These are phyloP conservation scores for Oxygymnocypris stewartii DNA, from an alignment of 2,113 vertebrate species.

Conservation along the genomic window DNA sequence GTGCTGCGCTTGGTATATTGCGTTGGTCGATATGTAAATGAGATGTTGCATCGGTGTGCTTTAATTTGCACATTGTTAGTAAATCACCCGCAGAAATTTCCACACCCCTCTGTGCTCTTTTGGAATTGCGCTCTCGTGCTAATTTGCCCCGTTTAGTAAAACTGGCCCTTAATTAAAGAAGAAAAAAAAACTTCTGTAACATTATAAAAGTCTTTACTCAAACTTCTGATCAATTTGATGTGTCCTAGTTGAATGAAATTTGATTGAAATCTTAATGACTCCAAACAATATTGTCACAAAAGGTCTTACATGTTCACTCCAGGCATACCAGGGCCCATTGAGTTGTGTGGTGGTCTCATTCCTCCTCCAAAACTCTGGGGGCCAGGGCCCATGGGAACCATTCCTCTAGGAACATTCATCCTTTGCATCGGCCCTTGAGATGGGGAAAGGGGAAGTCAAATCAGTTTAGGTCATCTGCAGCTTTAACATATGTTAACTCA, in stretches of 20 bases:
- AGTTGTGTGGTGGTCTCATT: constrained; percentile 98
- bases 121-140: too few relatives aligned
- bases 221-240: neutral
- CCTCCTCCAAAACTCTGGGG: constrained; percentile 97
- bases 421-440: constrained; percentile 96
- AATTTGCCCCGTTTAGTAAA: too few relatives aligned
- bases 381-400: constrained; percentile 97
- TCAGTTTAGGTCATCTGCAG: neutral
- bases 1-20: too few relatives aligned
- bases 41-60: too few relatives aligned
- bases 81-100: too few relatives aligned
- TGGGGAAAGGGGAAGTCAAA: neutral
- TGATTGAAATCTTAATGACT: neutral
- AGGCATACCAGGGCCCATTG: constrained; percentile 96
- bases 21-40: too few relatives aligned
- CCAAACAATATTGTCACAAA: neutral
- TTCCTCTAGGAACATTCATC: constrained; percentile 96
- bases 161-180: too few relatives aligned
- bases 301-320: constrained; percentile 95
- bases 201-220: neutral
- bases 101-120: too few relatives aligned
- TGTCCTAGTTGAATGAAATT: neutral
- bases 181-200: neutral
- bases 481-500: neutral
- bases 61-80: too few relatives aligned